Conservation (phyloP, 1,140 invertebrate species). For the Homarus americanus region DNA sequence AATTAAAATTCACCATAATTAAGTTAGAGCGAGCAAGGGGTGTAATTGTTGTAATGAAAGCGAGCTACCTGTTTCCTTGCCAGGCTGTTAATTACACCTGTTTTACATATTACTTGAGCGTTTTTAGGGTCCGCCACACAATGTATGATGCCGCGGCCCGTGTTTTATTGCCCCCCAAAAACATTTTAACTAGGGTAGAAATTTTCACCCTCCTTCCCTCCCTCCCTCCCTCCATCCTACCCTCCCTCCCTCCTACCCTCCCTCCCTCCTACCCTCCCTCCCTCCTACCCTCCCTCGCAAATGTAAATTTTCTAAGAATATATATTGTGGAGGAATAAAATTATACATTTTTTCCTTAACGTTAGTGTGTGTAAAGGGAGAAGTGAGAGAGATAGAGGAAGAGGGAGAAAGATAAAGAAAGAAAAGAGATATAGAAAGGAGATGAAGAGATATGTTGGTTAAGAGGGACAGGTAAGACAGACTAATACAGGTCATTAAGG, state of each 20-base stretch:
- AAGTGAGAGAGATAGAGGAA: too few relatives aligned
- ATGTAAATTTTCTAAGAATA: too few relatives aligned
- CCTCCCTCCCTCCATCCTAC: neutral
- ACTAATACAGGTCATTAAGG: too few relatives aligned
- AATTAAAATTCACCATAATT: conserved; percentile 67
- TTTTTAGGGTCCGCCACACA: neutral
- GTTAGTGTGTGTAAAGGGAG: too few relatives aligned
- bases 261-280: too few relatives aligned
- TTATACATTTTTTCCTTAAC: too few relatives aligned
- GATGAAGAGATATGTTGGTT: too few relatives aligned
- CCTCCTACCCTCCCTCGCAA: too few relatives aligned
- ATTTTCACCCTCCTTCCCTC: neutral
- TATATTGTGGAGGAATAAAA: too few relatives aligned
- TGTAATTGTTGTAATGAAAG: conserved; percentile 68
- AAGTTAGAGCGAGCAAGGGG: conserved; percentile 55
- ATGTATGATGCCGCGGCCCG: conserved; percentile 4
- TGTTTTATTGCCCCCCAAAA: conserved; percentile 31
- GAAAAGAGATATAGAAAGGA: too few relatives aligned
- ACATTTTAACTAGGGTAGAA: neutral
- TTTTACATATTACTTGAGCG: conserved; percentile 56
- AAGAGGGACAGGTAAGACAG: too few relatives aligned
- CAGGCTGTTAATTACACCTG: conserved; percentile 34
- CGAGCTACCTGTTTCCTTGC: conserved; percentile 24
- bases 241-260: neutral
- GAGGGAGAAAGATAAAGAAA: too few relatives aligned